These are phyloP conservation scores for Spermophilus dauricus DNA, from an alignment of 2,113 vertebrate genomes.

Conservation along the genomic window DNA sequence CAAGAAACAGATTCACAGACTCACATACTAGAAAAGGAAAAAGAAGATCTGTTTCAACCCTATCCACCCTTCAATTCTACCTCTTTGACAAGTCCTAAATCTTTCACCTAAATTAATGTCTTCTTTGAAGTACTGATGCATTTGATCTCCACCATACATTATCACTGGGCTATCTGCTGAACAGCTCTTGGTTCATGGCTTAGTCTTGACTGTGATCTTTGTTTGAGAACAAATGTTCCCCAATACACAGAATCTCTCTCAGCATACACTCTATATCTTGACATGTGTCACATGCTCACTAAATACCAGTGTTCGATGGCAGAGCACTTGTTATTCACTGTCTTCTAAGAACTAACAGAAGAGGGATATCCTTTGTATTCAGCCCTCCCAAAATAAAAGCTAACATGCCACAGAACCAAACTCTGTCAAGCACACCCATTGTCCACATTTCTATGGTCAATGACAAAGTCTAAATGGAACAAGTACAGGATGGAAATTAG, in stretches of 20 bases:
- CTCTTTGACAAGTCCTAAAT: background rate
- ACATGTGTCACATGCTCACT: background rate
- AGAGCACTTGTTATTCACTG: background rate
- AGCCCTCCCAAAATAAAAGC: background rate
- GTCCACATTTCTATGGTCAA: background rate
- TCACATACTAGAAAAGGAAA: slow-evolving; percentile 21
- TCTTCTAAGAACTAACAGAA: background rate
- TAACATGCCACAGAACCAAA: background rate
- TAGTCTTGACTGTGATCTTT: background rate
- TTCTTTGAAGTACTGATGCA: background rate
- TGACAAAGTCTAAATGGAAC: background rate
- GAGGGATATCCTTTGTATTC: background rate
- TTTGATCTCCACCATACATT: background rate
- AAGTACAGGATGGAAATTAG: background rate
- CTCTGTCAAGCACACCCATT: background rate
- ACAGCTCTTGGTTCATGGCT: background rate
- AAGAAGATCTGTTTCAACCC: background rate
- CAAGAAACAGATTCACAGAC: background rate
- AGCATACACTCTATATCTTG: background rate
- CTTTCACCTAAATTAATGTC: background rate
- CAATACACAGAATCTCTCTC: background rate
- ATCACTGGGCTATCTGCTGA: background rate
- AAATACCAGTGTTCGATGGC: background rate
- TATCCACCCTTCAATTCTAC: slow-evolving; percentile 5
- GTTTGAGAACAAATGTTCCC: background rate